Conservation (phyloP, 2,797 vertebrate genomes). For the Vireo griseus region DNA sequence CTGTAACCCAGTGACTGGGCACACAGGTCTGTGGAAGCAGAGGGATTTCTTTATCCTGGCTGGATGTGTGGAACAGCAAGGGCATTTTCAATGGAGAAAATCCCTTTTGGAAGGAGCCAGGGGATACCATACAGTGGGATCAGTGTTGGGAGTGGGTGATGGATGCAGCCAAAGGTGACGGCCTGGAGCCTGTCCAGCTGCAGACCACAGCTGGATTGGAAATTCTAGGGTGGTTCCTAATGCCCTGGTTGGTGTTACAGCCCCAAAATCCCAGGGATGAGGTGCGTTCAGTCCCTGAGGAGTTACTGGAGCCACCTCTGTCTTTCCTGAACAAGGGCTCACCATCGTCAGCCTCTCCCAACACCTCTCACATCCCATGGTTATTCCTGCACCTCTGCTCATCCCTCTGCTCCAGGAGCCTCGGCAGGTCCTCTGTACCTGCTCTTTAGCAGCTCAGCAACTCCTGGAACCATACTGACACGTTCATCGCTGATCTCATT, state of each 20-base stretch:
- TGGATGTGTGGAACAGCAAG: background rate
- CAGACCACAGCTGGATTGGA: background rate
- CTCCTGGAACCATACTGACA: background rate
- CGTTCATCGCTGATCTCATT: background rate
- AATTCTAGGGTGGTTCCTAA: background rate
- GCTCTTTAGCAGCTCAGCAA: background rate
- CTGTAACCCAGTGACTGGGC: rapidly evolving
- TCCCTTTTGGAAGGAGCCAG: background rate
- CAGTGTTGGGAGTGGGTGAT: background rate
- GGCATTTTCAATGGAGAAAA: background rate
- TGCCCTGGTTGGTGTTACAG: rapidly evolving
- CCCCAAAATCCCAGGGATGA: background rate
- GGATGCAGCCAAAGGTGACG: background rate
- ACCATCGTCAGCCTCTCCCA: background rate
- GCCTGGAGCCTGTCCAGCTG: background rate
- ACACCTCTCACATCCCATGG: rapidly evolving
- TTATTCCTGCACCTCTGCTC: background rate
- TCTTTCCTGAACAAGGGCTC: too few relatives aligned
- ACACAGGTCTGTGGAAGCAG: background rate
- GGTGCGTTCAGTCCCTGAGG: background rate
- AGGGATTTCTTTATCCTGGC: background rate
- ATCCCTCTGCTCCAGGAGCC: rapidly evolving
- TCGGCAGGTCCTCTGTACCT: background rate
- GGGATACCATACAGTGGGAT: background rate
- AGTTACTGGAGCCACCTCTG: background rate